Evolutionary conservation across 2,888 invertebrate species (phyloP).

Genomic region (Hydroisotoma schaefferi): DNA sequence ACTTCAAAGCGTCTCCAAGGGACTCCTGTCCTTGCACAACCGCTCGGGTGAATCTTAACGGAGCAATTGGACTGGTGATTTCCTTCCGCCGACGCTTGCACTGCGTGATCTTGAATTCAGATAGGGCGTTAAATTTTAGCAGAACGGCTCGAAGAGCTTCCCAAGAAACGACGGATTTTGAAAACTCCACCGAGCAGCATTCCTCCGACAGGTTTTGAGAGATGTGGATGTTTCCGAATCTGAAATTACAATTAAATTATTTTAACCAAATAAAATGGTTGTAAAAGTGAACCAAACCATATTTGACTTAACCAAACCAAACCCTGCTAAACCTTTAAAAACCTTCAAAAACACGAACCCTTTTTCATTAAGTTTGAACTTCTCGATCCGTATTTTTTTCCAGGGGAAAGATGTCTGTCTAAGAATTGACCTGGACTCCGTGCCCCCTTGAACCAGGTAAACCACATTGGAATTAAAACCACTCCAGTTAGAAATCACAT

Average conservation of each 20-base stretch:
- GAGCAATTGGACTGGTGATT: background rate
- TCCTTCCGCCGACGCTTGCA: slow-evolving; percentile 26
- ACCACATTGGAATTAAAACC: slow-evolving; percentile 26
- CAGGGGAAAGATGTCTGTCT: slow-evolving; percentile 19
- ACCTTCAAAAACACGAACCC: too few species aligned
- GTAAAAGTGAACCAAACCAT: too few species aligned
- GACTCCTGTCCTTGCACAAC: slow-evolving; percentile 10
- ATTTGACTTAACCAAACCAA: too few species aligned
- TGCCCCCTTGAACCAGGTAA: slow-evolving; percentile 22
- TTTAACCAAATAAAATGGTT: too few species aligned
- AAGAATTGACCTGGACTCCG: slow-evolving; percentile 19
- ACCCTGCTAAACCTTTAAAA: too few species aligned
- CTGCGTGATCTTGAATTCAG: slow-evolving; percentile 28
- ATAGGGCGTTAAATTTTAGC: slow-evolving; percentile 18
- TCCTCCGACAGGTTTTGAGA: slow-evolving; percentile 8
- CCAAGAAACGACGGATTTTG: slow-evolving; percentile 27
- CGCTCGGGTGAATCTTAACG: slow-evolving; percentile 18
- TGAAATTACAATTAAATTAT: too few species aligned
- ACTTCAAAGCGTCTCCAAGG: slow-evolving; percentile 8
- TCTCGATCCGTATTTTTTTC: slow-evolving; percentile 25
- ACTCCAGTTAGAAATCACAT: slow-evolving; percentile 17
- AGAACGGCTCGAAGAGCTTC: slow-evolving; percentile 20
- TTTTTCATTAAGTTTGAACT: slow-evolving; percentile 19
- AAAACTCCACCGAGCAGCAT: slow-evolving; percentile 19
- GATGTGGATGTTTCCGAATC: slow-evolving; percentile 8